These are phyloP conservation scores for Sinocyclocheilus anshuiensis DNA, from an alignment of 2,113 vertebrate species.

Conservation along the genomic window DNA sequence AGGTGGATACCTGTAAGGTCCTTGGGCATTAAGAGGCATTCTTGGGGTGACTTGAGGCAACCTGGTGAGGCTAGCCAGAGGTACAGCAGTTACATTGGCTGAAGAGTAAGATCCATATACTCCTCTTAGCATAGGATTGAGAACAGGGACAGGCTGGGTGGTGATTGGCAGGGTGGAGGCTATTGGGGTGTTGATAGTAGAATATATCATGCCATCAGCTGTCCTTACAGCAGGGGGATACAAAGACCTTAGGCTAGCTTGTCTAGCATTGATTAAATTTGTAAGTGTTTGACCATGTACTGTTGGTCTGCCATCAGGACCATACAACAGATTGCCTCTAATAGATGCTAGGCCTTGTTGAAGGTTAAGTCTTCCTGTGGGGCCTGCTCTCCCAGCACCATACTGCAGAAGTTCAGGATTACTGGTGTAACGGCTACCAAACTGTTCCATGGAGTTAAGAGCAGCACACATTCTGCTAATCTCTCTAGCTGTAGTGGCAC, in stretches of 20 bases:
- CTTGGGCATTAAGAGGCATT: slow-evolving; percentile 81
- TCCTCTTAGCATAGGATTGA: slow-evolving; percentile 86
- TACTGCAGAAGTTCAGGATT: slow-evolving; percentile 85
- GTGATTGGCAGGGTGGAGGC: slow-evolving; percentile 98
- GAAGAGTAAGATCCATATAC: slow-evolving; percentile 87
- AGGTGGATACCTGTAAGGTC: slow-evolving; percentile 82
- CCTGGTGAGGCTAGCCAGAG: slow-evolving; percentile 87
- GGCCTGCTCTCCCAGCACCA: slow-evolving; percentile 73
- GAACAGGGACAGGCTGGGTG: slow-evolving; percentile 89
- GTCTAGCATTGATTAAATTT: slow-evolving; percentile 81
- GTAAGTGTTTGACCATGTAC: slow-evolving; percentile 79
- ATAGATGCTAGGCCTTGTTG: slow-evolving; percentile 83
- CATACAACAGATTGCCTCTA: slow-evolving; percentile 84
- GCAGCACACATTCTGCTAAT: slow-evolving; percentile 98
- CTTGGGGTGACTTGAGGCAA: slow-evolving; percentile 85
- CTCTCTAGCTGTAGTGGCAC: slow-evolving; percentile 93
- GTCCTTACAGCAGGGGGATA: slow-evolving; percentile 89
- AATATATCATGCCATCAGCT: slow-evolving; percentile 97
- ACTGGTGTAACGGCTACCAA: slow-evolving; percentile 81
- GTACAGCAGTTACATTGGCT: slow-evolving; percentile 82
- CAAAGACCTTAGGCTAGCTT: slow-evolving; percentile 83
- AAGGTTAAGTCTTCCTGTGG: slow-evolving; percentile 72
- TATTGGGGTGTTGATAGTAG: slow-evolving; percentile 96
- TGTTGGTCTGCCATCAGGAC: slow-evolving; percentile 80
- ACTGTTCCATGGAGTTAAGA: slow-evolving; percentile 94